Base-by-base conservation (phyloP, 2,888 invertebrate species). In the Ecliptopera silaceata region DNA sequence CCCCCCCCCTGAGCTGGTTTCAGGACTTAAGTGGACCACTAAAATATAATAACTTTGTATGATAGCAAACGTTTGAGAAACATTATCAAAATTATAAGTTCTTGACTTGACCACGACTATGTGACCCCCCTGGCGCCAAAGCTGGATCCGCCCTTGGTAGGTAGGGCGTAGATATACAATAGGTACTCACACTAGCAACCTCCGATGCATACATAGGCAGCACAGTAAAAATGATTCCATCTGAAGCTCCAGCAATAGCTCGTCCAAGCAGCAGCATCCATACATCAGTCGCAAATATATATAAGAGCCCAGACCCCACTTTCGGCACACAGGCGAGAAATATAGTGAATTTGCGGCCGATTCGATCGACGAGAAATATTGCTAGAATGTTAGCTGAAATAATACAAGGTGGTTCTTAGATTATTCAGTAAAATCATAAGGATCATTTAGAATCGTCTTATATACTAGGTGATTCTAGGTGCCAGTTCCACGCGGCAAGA, bases 191-290 rank as follows among this genome's bases (percentile, higher is more conserved):
- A 54, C 75, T 78, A 17, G 82, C 79, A 17, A 82, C 66, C 59
- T 82, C 82, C 0, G 80, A 80, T 0, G 80, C 73, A 42, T 82
- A 82, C 60, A 80, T 72, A 0, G 80, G 79, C 12, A 80, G 58
- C 0, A 74, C 56, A 0, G 67, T 68, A 3, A 82, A 71, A 3
- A 74, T 13, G 3, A 73, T 66, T 0, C 68, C 60, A 42, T 82
- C 80, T 0, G 71, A 63, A 0, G 74, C 38, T 0, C 82, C 81
- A 0, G 62, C 17, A 3, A 79, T 17, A 0, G 70, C 70, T 50
- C 75, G 61, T 0, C 70, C 78, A 0, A 78, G 56, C 1, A 77
- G 39, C 3, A 79, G 22, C 70, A 77, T 70, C 81, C 80, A 75
- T 0, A 81, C 68, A 5, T 79, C 68, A 1, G 43, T 66, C 1